A percentile compares a stretch with the other conserved stretches of the same genome.
Conservation (phyloP, 2,797 vertebrate species). For the Acanthurus lineatus region DNA sequence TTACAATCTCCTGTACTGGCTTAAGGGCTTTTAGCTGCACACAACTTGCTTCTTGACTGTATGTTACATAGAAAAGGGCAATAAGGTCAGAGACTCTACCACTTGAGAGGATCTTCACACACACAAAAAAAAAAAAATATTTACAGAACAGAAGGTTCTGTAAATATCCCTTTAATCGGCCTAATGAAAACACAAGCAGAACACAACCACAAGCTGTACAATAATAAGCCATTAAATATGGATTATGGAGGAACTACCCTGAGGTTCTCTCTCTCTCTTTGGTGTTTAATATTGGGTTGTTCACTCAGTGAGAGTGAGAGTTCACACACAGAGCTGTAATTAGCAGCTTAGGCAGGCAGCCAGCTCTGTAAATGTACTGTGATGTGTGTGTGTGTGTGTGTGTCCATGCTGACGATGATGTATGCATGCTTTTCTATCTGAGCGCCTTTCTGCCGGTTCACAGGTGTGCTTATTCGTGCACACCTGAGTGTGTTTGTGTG, state of each 20-base stretch:
- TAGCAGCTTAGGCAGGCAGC: slow-evolving; percentile 82
- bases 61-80: slow-evolving; percentile 25
- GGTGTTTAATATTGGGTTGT: slow-evolving; percentile 75
- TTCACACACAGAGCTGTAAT: slow-evolving; percentile 84
- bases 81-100: slow-evolving; percentile 42
- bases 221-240: slow-evolving; percentile 80
- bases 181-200: slow-evolving; percentile 74
- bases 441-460: slow-evolving; percentile 35
- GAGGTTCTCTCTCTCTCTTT: slow-evolving; percentile 62
- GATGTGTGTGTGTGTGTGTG: slow-evolving; percentile 46
- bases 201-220: slow-evolving; percentile 77
- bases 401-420: slow-evolving; percentile 21
- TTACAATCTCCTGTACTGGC: slow-evolving; percentile 12
- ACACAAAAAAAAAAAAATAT: slow-evolving; percentile 45
- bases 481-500: slow-evolving; percentile 58
- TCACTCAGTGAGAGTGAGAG: slow-evolving; percentile 78
- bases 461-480: slow-evolving; percentile 58
- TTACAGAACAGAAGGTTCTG: slow-evolving; percentile 68
- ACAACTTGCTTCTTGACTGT: slow-evolving; percentile 15
- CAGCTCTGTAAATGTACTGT: slow-evolving; percentile 67
- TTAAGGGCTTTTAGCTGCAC: slow-evolving; percentile 24
- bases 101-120: slow-evolving; percentile 24
- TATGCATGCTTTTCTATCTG: slow-evolving; percentile 30
- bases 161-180: slow-evolving; percentile 77
- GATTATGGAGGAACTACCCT: slow-evolving; percentile 76